Percentiles rank a stretch among this genome's conserved stretches.
These are phyloP conservation scores for Hippocampus mohnikei DNA, from an alignment of 2,113 vertebrate species.

Conservation along the genomic window DNA sequence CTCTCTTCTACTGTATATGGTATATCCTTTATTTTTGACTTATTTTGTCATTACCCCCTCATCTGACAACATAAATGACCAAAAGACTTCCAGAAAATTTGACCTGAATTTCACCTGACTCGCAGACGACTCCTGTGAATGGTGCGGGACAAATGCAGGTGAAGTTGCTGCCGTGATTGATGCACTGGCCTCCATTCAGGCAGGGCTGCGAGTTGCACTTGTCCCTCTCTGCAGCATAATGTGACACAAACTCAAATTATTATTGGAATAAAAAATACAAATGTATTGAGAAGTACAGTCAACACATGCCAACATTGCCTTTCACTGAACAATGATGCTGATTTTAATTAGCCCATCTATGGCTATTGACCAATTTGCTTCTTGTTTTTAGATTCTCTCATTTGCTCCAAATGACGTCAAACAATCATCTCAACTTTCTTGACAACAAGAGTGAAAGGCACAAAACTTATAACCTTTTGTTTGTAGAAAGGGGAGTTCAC, in stretches of 20 bases:
- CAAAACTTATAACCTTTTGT: slow-evolving; percentile 8
- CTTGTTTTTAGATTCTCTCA: too few relatives aligned
- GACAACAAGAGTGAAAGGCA: too few relatives aligned
- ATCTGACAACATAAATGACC: background rate
- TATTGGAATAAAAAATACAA: background rate
- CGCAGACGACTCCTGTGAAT: slow-evolving; percentile 82
- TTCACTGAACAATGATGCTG: background rate
- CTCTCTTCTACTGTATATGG: too few relatives aligned
- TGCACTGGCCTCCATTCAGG: slow-evolving; percentile 82
- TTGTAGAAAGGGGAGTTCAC: slow-evolving; percentile 21
- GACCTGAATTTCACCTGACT: slow-evolving; percentile 78
- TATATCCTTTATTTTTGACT: too few relatives aligned
- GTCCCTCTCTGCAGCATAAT: slow-evolving; percentile 74
- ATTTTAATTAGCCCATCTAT: background rate
- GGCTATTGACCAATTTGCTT: background rate
- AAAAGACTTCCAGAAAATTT: background rate
- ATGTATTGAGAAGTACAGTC: slow-evolving; percentile 11
- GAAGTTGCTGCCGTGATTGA: slow-evolving; percentile 77
- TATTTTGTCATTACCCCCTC: background rate
- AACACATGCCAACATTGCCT: background rate
- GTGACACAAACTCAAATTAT: slow-evolving; percentile 5
- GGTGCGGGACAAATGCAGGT: slow-evolving; percentile 77
- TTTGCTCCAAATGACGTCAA: too few relatives aligned
- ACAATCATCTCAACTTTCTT: too few relatives aligned
- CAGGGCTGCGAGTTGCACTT: slow-evolving; percentile 84